These are phyloP conservation scores for Synergus laeviventris DNA, from an alignment of 2,888 invertebrate species.

Conservation along the genomic window DNA sequence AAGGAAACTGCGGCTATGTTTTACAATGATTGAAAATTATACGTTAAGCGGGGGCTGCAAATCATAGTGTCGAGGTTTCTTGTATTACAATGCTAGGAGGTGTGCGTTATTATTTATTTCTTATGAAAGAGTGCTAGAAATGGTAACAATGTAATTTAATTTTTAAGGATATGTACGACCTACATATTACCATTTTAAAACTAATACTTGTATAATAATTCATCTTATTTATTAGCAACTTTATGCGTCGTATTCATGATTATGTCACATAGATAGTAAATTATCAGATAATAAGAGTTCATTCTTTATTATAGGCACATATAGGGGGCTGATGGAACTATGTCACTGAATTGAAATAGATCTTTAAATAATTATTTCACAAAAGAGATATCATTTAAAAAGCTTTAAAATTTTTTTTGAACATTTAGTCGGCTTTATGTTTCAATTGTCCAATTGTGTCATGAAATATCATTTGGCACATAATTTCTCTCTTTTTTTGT, in stretches of 20 bases:
- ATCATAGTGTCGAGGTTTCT: conserved; percentile 34
- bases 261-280: background rate
- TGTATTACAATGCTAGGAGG: conserved; percentile 22
- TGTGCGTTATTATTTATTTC: conserved; percentile 12
- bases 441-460: too few relatives aligned
- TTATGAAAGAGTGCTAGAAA: too few relatives aligned
- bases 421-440: too few relatives aligned
- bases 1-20: conserved; percentile 16
- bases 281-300: background rate
- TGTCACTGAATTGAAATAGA: background rate
- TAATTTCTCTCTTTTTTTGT: background rate
- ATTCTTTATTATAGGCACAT: background rate
- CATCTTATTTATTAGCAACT: background rate
- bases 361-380: background rate
- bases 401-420: too few relatives aligned
- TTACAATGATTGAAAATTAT: conserved; percentile 30
- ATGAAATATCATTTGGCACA: too few relatives aligned
- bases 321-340: background rate
- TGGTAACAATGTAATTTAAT: background rate
- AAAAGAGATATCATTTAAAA: background rate
- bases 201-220: background rate
- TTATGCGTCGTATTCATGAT: background rate
- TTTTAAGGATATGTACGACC: too few relatives aligned
- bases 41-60: conserved; percentile 8
- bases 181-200: background rate